Conservation (phyloP, 2,888 invertebrate species). For the Drosophila meridiana region DNA sequence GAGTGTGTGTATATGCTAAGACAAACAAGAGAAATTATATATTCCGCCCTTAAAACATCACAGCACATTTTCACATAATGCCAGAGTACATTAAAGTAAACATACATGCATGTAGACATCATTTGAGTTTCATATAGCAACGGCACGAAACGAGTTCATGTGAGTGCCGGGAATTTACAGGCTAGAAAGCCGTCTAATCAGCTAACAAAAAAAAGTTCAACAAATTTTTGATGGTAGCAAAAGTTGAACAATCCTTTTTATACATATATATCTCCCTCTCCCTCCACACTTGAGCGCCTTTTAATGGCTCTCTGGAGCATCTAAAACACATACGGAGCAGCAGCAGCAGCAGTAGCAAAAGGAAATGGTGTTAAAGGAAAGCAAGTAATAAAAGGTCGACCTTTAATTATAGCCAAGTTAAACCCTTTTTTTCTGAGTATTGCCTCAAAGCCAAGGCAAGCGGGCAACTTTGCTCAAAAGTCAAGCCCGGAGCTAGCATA, state of each 20-base stretch:
- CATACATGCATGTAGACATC: neutral
- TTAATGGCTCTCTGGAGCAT: constrained; percentile 74
- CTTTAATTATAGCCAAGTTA: constrained; percentile 71
- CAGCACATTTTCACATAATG: constrained; percentile 6
- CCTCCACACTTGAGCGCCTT: constrained; percentile 60
- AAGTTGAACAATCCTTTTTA: constrained; percentile 71
- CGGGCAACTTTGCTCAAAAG: constrained; percentile 31
- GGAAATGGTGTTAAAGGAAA: constrained; percentile 26
- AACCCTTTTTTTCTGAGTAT: constrained; percentile 47
- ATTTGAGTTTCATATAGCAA: neutral
- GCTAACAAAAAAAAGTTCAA: constrained; percentile 65
- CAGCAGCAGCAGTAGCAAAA: constrained; percentile 22
- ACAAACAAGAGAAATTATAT: neutral
- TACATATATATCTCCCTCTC: constrained; percentile 11
- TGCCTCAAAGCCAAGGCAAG: constrained; percentile 23
- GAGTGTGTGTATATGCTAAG: neutral
- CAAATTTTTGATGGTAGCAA: constrained; percentile 26
- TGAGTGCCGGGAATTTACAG: constrained; percentile 33
- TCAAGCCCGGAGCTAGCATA: constrained; percentile 35
- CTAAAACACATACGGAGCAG: constrained; percentile 58
- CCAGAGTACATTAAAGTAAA: neutral
- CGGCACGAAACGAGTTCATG: constrained; percentile 1
- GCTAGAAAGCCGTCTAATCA: constrained; percentile 57
- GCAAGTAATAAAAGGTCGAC: constrained; percentile 53
- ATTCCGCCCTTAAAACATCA: neutral